Evolutionary conservation across 2,113 vertebrate genomes (phyloP).

Genomic region (Lophius piscatorius): DNA sequence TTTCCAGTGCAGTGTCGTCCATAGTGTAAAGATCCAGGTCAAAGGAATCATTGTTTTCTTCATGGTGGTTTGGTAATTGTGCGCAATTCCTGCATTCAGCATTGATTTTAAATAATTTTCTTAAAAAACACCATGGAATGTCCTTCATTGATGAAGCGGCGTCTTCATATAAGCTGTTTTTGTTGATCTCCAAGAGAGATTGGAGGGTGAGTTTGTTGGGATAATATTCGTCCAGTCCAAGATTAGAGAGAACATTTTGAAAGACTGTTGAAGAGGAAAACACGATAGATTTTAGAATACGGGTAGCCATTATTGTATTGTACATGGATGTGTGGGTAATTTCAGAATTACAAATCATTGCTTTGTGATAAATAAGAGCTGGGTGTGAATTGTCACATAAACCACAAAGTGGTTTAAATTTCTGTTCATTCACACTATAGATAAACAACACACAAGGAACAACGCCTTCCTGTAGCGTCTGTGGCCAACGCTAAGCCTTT

Average conservation of each 20-base stretch:
- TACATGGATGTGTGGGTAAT: too few relatives aligned
- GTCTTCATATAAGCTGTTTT: slow-evolving; percentile 12
- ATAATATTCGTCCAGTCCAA: slow-evolving; percentile 41
- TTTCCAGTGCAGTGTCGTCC: slow-evolving; percentile 2
- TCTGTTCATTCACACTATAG: too few relatives aligned
- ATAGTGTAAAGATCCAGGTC: not conserved
- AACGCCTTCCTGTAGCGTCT: too few relatives aligned
- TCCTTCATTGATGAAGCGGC: not conserved
- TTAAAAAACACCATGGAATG: slow-evolving; percentile 50
- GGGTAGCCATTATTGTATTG: too few relatives aligned
- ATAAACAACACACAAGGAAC: too few relatives aligned
- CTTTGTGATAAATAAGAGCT: too few relatives aligned
- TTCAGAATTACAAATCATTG: too few relatives aligned
- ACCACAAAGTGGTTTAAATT: too few relatives aligned
- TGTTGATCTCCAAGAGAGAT: slow-evolving; percentile 54
- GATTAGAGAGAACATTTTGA: not conserved
- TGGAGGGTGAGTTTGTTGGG: slow-evolving; percentile 58
- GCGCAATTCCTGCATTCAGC: slow-evolving; percentile 34
- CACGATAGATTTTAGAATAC: not conserved
- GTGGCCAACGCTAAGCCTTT: too few relatives aligned
- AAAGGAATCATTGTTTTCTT: not conserved
- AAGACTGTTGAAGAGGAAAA: slow-evolving; percentile 10
- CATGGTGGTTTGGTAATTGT: not conserved
- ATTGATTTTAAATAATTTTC: slow-evolving; percentile 52
- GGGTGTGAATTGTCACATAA: too few relatives aligned